Evolutionary conservation across 2,113 vertebrate species (phyloP).

Genomic region (Catharus fuscescens): DNA sequence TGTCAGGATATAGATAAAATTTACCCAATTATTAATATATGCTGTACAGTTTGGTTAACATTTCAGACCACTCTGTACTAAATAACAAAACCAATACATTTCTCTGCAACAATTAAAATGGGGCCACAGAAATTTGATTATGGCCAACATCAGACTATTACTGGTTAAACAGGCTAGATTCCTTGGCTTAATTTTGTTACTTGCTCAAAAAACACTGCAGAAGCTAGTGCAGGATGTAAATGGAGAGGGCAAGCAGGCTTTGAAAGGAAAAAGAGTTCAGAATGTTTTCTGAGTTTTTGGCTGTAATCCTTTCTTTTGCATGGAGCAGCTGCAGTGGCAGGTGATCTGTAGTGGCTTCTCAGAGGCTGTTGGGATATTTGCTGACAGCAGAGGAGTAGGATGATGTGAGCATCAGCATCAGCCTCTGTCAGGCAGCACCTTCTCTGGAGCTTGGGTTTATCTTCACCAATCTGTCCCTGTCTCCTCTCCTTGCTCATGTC

Average conservation of each 20-base stretch:
- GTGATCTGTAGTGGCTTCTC: background rate
- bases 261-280: background rate
- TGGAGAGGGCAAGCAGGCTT: background rate
- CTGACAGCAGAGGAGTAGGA: background rate
- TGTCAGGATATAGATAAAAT: background rate
- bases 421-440: background rate
- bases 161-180: background rate
- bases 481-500: background rate
- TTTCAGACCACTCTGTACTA: background rate
- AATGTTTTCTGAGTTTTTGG: background rate
- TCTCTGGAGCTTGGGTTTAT: background rate
- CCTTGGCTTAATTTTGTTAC: background rate
- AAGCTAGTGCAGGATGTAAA: background rate
- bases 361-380: background rate
- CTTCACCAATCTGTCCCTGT: background rate
- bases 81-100: background rate
- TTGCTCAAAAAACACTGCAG: background rate
- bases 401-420: background rate
- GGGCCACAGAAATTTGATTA: background rate
- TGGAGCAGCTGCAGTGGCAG: background rate
- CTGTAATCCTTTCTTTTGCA: background rate
- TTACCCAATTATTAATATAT: background rate
- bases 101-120: background rate
- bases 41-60: background rate
- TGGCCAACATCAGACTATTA: background rate